phyloP scores from a whole-genome alignment of 2,113 vertebrate species.

The Formicarius rufipectus region DNA sequence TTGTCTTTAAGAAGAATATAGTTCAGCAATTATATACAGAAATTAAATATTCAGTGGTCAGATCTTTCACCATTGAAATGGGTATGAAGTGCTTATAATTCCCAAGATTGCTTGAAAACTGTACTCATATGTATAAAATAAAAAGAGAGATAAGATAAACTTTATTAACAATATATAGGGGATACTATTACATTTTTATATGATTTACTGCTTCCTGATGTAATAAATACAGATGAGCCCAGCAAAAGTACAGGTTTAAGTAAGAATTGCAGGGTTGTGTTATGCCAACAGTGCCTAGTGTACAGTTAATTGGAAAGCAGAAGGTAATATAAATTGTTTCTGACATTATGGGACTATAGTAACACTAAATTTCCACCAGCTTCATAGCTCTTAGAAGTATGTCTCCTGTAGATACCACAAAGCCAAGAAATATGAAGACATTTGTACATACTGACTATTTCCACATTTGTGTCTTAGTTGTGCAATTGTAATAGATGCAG shows the following conservation, averaged over 20 bases:
- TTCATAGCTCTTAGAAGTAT: neutral
- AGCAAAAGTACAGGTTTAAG: conserved; percentile 38
- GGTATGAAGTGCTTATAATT: neutral
- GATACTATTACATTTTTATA: neutral
- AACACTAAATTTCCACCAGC: conserved; percentile 13
- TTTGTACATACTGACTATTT: neutral
- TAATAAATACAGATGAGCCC: conserved; percentile 44
- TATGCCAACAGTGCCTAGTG: conserved; percentile 12
- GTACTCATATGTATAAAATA: neutral
- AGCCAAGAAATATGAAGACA: neutral
- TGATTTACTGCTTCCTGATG: conserved; percentile 38
- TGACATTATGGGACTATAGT: conserved; percentile 34
- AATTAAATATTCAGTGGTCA: neutral
- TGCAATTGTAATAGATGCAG: neutral
- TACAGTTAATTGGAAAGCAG: conserved; percentile 44
- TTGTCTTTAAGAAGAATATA: neutral
- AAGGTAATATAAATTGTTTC: conserved; percentile 50
- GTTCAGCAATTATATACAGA: neutral
- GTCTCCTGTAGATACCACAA: conserved; percentile 8
- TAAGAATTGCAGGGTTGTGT: conserved; percentile 27
- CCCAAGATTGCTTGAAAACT: neutral
- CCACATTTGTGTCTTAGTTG: neutral
- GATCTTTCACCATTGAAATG: neutral
- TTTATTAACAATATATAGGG: neutral
- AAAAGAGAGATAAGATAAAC: neutral